Conservation (phyloP, 2,888 invertebrate genomes). For the Philereme transversata region DNA sequence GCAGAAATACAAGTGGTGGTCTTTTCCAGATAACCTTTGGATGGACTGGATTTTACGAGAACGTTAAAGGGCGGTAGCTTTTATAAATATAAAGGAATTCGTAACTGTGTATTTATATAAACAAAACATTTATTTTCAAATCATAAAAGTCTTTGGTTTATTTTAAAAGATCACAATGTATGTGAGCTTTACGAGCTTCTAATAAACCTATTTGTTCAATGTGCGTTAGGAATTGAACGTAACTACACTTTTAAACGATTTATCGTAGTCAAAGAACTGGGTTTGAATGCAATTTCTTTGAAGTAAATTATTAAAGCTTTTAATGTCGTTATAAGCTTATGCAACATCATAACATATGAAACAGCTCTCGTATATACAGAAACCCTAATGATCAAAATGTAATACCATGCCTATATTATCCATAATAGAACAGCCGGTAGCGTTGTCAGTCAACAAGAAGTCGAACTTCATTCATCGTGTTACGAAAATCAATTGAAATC, state of each 20-base stretch:
- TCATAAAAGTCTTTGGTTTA: constrained; percentile 21
- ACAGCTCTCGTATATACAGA: constrained; percentile 1
- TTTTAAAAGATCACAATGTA: constrained; percentile 33
- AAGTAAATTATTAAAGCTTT: constrained; percentile 4
- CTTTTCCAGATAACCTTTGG: too few species aligned
- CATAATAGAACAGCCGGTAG: constrained; percentile 30
- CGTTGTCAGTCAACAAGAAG: constrained; percentile 44
- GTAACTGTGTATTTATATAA: too few species aligned
- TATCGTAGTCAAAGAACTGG: constrained; percentile 14
- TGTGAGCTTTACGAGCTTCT: constrained; percentile 31
- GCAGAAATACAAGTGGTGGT: too few species aligned
- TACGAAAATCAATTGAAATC: constrained; percentile 74
- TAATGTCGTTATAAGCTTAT: background rate
- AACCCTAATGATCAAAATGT: constrained; percentile 13
- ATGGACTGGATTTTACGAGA: too few species aligned
- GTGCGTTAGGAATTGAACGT: constrained; percentile 23
- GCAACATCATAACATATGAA: background rate
- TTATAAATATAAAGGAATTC: too few species aligned
- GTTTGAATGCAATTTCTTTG: constrained; percentile 1
- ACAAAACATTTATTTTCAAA: too few species aligned
- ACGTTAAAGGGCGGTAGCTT: too few species aligned
- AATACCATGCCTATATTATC: constrained; percentile 21
- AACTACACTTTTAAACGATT: constrained; percentile 23
- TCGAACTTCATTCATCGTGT: constrained; percentile 64
- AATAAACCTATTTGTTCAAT: constrained; percentile 38